Base-by-base conservation (phyloP, 2,888 invertebrate species). In the Drosophila subsilvestris region DNA sequence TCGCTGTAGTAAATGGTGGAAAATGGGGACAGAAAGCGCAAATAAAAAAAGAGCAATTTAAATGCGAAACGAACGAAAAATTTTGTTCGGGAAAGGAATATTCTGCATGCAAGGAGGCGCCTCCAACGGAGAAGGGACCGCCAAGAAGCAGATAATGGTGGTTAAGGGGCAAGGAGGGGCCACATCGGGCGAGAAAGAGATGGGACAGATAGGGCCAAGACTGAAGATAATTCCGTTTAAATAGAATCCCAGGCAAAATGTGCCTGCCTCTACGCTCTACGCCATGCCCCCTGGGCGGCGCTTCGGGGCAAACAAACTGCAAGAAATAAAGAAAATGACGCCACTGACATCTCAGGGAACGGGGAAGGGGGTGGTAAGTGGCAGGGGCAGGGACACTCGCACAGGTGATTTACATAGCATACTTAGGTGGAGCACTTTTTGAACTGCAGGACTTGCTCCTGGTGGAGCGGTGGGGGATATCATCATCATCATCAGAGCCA, bases 351-450 rank as follows among this genome's bases (percentile, higher is more conserved):
- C 22, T 27, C 45, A 29, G 63, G 49, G 58, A 50, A 45, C 32
- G 14, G 14, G 20, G n/a, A 37, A 32, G 42, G 10, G 6, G n/a
- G n/a, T n/a, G n/a, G n/a, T n/a, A n/a, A n/a, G n/a, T n/a, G n/a
- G n/a, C n/a, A n/a, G n/a, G n/a, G 3, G 14, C 12, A 20, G 25
- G 20, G 29, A 44, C 74, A 85, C 75, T 88, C 75, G 70, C 80
- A 83, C 89, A 84, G 84, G 89, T 84, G 84, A 84, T 88, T 84
- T 84, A 89, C 84, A 84, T 88, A 81, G 89, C 87, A 88, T 84
- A 84, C 87, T 84, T 89, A 88, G 88, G 79, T 86, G 89, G 89
- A 84, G 81, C 89, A 83, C 83, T 83, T 83, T 83, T 88, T 76
- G 87, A 80, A 68, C 88, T 48, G 14, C 18, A 14, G 45, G 1